A percentile compares a stretch with the other conserved stretches of the same genome.
phyloP scores from a whole-genome alignment of 2,888 invertebrate species.

The Dynastes hyllus region DNA sequence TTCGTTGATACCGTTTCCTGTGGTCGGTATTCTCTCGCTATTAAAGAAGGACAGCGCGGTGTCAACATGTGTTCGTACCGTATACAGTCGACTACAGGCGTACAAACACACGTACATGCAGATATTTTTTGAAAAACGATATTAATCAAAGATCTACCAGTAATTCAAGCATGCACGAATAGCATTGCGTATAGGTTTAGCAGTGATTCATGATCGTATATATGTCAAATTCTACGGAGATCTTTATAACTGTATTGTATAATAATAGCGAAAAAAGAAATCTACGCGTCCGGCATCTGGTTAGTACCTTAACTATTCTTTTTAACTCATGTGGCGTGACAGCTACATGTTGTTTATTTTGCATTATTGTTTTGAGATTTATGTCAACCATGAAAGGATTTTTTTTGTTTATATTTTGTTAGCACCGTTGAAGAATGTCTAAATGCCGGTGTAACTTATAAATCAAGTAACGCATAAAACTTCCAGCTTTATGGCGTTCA shows the following conservation, averaged over 20 bases:
- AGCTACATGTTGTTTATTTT: background rate
- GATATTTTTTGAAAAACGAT: constrained; percentile 37
- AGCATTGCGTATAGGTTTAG: constrained; percentile 20
- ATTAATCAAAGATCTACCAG: constrained; percentile 37
- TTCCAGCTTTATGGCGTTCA: no score
- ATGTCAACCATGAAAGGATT: no score
- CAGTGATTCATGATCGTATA: constrained; percentile 24
- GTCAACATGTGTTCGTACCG: constrained; percentile 17
- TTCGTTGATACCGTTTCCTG: constrained; percentile 33
- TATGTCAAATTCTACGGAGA: constrained; percentile 41
- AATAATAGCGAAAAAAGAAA: constrained; percentile 7
- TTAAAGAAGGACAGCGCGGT: constrained; percentile 18
- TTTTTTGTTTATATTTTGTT: no score
- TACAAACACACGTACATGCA: constrained; percentile 6
- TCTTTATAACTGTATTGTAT: constrained; percentile 49
- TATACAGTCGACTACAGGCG: background rate
- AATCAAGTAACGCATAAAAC: no score
- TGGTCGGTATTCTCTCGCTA: constrained; percentile 18
- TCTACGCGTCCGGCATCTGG: constrained; percentile 24
- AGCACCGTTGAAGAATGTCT: no score
- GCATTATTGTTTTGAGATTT: no score
- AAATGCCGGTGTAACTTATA: no score
- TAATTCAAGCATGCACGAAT: constrained; percentile 33
- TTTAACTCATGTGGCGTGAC: background rate
- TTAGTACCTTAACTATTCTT: background rate